These are phyloP conservation scores for Crotophaga sulcirostris DNA, from an alignment of 2,113 vertebrate genomes.

Conservation along the genomic window DNA sequence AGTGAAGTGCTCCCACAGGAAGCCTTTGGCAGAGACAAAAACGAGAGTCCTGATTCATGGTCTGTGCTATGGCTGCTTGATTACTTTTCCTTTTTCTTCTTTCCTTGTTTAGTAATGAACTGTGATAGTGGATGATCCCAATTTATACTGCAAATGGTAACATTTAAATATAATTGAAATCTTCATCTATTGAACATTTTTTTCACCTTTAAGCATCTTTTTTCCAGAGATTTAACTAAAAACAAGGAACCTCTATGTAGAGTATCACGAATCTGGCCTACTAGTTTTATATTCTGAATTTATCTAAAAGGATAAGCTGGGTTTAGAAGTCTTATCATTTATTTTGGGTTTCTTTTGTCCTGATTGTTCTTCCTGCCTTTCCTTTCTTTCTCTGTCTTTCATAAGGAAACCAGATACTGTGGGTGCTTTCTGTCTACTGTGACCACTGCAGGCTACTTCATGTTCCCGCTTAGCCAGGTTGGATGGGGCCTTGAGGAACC, in stretches of 20 bases:
- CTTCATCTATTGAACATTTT: background rate
- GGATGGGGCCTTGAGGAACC: too few species aligned
- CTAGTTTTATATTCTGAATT: background rate
- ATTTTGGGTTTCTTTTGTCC: too few species aligned
- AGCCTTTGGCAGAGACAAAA: background rate
- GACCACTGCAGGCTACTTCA: background rate
- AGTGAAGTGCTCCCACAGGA: conserved; percentile 8
- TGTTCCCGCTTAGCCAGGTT: background rate
- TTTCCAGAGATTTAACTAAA: background rate
- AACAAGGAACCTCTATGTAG: background rate
- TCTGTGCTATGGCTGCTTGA: conserved; percentile 22
- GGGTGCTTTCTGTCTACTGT: background rate
- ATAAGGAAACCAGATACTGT: background rate
- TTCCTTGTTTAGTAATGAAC: conserved; percentile 29
- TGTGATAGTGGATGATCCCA: background rate
- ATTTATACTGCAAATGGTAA: conserved; percentile 33
- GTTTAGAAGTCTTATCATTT: background rate
- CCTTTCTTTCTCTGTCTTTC: background rate
- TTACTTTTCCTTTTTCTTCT: conserved; percentile 22
- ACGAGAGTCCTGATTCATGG: conserved; percentile 14
- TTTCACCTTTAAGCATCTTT: background rate
- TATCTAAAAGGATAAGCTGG: background rate
- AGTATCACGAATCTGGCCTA: background rate
- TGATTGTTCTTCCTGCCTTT: background rate
- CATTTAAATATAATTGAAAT: conserved; percentile 13